phyloP scores from a whole-genome alignment of 2,113 vertebrate genomes.

The Misgurnus mizolepis region DNA sequence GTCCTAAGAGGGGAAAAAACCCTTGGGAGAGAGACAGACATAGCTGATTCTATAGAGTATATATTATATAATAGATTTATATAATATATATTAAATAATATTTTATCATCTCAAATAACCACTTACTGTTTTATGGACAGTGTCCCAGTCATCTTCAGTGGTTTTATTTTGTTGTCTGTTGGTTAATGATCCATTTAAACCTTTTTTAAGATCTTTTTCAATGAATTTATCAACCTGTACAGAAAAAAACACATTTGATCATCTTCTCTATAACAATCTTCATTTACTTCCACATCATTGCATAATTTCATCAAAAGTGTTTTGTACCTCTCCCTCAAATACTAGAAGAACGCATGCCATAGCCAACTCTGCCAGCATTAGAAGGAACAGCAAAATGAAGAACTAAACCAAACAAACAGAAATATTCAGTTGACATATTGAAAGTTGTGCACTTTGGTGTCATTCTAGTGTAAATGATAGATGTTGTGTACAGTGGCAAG shows the following conservation, averaged over 20 bases:
- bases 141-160: slow-evolving; percentile 60
- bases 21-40: too few relatives aligned
- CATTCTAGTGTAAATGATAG: neutral
- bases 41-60: too few relatives aligned
- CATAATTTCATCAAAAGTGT: neutral
- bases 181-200: neutral
- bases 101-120: neutral
- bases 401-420: slow-evolving; percentile 69
- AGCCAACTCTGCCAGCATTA: slow-evolving; percentile 80
- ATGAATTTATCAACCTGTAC: slow-evolving; percentile 50
- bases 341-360: slow-evolving; percentile 78
- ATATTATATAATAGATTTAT: too few relatives aligned
- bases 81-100: too few relatives aligned
- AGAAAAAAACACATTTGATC: neutral
- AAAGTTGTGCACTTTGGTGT: neutral
- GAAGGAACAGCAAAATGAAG: slow-evolving; percentile 80
- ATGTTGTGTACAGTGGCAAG: too few relatives aligned
- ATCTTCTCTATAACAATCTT: neutral
- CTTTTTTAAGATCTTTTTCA: neutral
- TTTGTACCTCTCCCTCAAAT: slow-evolving; percentile 72
- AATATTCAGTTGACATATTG: neutral
- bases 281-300: neutral
- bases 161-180: neutral
- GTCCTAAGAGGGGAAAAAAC: too few relatives aligned
- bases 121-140: slow-evolving; percentile 62